Percentiles rank a stretch among this genome's conserved stretches.
These are phyloP conservation scores for Gasterosteus nipponicus DNA, from an alignment of 2,113 vertebrate genomes.

Conservation along the genomic window DNA sequence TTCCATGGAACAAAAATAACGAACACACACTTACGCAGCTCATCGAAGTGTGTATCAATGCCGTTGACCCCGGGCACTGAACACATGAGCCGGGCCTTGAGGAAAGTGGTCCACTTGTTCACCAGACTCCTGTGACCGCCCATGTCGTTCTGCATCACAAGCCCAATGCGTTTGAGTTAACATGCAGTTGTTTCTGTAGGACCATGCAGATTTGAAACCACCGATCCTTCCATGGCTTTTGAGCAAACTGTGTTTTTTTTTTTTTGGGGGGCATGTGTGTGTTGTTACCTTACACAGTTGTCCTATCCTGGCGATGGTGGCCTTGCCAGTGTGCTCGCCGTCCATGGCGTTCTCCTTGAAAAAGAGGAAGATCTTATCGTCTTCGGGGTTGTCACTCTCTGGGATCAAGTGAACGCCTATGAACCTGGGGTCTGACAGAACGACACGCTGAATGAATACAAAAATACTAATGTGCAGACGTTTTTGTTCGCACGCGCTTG, in stretches of 20 bases:
- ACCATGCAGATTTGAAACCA: neutral
- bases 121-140: constrained; percentile 96
- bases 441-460: neutral
- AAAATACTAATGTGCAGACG: neutral
- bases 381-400: constrained; percentile 97
- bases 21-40: constrained; percentile 88
- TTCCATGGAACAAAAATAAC: neutral
- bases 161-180: neutral
- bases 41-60: constrained; percentile 97
- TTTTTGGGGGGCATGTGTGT: constrained; percentile 37
- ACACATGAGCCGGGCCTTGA: constrained; percentile 94
- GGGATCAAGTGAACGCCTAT: constrained; percentile 91
- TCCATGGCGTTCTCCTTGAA: constrained; percentile 98
- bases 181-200: neutral
- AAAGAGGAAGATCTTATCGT: constrained; percentile 98
- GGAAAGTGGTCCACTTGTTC: constrained; percentile 98
- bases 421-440: constrained; percentile 90
- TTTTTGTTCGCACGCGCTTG: neutral
- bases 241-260: neutral
- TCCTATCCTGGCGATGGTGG: constrained; percentile 95
- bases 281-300: constrained; percentile 97
- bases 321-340: constrained; percentile 94
- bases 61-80: constrained; percentile 94
- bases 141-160: constrained; percentile 89
- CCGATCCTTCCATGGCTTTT: neutral